Evolutionary conservation across 2,113 vertebrate species (phyloP), one percentile per base, ranked within the genome.

Genomic region (Calyptomena viridis): DNA sequence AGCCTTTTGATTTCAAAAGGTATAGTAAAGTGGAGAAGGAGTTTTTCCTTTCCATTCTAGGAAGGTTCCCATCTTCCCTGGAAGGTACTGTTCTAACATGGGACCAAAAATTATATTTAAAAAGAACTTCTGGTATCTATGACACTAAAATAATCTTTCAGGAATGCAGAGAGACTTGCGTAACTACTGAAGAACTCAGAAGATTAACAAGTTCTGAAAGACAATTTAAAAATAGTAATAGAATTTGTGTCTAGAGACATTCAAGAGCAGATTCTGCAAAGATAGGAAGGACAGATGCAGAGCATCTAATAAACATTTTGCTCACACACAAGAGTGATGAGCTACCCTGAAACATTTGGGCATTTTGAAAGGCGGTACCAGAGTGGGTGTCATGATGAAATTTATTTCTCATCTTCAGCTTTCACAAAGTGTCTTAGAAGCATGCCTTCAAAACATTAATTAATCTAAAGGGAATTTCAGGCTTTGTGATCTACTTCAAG

Each of bases 401-500:
- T 90, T 91, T 87, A 90, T 93, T 96, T 84, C 76, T 91, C 16
- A 10, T 87, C 56, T 73, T 72, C 35, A 46, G 8, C 33, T 86
- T 33, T 87, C 62, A 81, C n/a, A 25, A 68, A 78, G 17, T 53
- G 33, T 87, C 50, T 75, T 66, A 86, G 58, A 86, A 80, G 30
- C 0, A 0, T 84, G 46, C 27, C 47, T 94, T 88, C 73, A 80
- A 72, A 83, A 27, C 4, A 0, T 82, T 94, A 96, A 93, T 94
- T 96, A 94, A 92, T 92, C 59, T 86, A 86, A 85, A 58, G 64
- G 83, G 79, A 85, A 90, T 83, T 88, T 62, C 80, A 89, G 83
- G 31, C 56, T 60, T 74, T 78, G 53, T 55, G 60, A 81, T 94
- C 87, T 77, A 56, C 42, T 84, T 84, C 55, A 92, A 87, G 64